Evolutionary conservation across 2,888 invertebrate genomes (phyloP).

Genomic region (Saturnia pavonia): DNA sequence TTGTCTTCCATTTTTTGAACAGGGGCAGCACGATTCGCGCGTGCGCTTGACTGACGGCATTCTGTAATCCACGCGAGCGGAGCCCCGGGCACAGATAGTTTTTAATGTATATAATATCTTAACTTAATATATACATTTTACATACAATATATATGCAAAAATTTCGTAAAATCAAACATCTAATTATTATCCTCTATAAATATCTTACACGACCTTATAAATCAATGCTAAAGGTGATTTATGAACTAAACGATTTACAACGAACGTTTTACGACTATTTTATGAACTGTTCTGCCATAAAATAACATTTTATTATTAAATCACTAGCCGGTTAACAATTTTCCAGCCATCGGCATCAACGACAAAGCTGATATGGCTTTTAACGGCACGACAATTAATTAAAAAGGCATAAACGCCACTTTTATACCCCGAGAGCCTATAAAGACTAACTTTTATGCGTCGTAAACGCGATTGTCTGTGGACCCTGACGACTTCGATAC

Average conservation of each 20-base stretch:
- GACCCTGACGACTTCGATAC: conserved; percentile 68
- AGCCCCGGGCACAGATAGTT: too few relatives aligned
- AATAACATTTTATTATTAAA: conserved; percentile 73
- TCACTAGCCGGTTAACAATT: conserved; percentile 75
- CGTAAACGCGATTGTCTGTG: conserved; percentile 81
- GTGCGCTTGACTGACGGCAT: too few relatives aligned
- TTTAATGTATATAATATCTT: too few relatives aligned
- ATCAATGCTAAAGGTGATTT: conserved; percentile 43
- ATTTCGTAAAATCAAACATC: conserved; percentile 16
- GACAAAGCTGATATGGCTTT: conserved; percentile 76
- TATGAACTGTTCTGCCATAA: conserved; percentile 69
- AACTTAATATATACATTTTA: too few relatives aligned
- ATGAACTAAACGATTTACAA: conserved; percentile 51
- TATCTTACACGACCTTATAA: conserved; percentile 29
- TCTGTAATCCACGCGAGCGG: too few relatives aligned
- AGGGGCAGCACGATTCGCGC: too few relatives aligned
- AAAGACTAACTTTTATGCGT: conserved; percentile 82
- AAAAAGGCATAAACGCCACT: conserved; percentile 80
- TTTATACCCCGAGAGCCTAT: conserved; percentile 79
- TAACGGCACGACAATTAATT: conserved; percentile 80
- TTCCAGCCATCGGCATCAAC: conserved; percentile 69
- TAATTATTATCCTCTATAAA: conserved; percentile 18
- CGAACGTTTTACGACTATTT: conserved; percentile 65
- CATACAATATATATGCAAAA: too few relatives aligned
- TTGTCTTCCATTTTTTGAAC: too few relatives aligned